These are phyloP conservation scores for Labia minor DNA, from an alignment of 2,888 invertebrate species.

Conservation along the genomic window DNA sequence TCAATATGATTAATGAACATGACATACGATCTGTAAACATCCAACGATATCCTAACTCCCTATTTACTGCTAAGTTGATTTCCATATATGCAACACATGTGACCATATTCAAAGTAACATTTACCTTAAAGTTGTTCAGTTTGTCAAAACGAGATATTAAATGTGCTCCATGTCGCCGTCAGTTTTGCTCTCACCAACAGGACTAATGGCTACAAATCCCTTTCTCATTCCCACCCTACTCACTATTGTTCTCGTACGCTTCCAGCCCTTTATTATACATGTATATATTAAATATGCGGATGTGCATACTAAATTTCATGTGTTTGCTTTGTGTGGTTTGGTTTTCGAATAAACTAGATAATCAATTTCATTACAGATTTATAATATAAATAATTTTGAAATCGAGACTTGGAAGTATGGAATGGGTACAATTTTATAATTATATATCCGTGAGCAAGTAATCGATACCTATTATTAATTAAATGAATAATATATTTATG, in stretches of 20 bases:
- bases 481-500: too few species aligned
- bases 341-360: background rate
- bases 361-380: too few species aligned
- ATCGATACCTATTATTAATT: too few species aligned
- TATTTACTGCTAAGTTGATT: background rate
- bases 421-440: too few species aligned
- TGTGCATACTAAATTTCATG: background rate
- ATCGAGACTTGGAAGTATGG: too few species aligned
- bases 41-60: too few species aligned
- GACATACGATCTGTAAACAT: too few species aligned
- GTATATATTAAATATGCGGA: background rate
- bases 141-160: slow-evolving; percentile 13
- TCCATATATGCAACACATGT: background rate
- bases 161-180: background rate
- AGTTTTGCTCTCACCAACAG: background rate
- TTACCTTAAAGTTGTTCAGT: background rate
- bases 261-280: background rate
- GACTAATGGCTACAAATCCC: background rate
- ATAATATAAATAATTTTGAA: too few species aligned
- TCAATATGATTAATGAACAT: too few species aligned
- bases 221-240: background rate
- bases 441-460: too few species aligned
- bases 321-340: background rate
- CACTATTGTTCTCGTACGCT: background rate
- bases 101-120: background rate